Evolutionary conservation across 2,888 invertebrate species (phyloP), one percentile per base, ranked within the genome.

Genomic region (Xanthorhoe spadicearia): DNA sequence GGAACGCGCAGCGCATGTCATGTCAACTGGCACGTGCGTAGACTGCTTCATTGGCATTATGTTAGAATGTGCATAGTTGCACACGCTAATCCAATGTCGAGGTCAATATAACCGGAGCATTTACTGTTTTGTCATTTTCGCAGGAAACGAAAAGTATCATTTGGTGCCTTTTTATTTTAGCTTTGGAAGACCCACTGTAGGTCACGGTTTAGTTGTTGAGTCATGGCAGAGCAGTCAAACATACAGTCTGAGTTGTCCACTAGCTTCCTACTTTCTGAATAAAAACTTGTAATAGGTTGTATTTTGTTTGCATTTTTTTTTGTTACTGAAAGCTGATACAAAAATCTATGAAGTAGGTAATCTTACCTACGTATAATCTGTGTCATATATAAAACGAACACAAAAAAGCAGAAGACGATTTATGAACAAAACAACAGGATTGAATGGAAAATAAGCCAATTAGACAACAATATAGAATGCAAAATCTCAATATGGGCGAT

Each of bases 1-100:
- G 66, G 65, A 64, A 61, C 63, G 66, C 68, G 66, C 65, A 64
- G 71, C 56, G 69, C 68, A 70, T 65, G 71, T 70, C 68, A 70
- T 65, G 71, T 70, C 71, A 74, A 62, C 64, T 55, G 60, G 66
- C 69, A 68, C 75, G 73, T 74, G 76, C 64, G 51, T 53, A 35
- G 74, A 65, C 68, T 74, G 66, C 65, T 70, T 64, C 57, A 72
- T 66, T 38, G 49, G 43, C 67, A 53, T 64, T 43, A 64, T 43
- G 32, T 64, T 61, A 57, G 57, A 73, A 64, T 71, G 68, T 68
- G 69, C 69, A 71, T 63, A 56, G 17, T 61, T 59, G 64, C 65
- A 54, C 46, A 48, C 38, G 51, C 57, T 61, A 61, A 69, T 52
- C 64, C 69, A 71, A 71, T 73, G 73, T 69, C 71, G 68, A 70